Evolutionary conservation across 2,113 vertebrate species (phyloP).

Genomic region (Menura novaehollandiae): DNA sequence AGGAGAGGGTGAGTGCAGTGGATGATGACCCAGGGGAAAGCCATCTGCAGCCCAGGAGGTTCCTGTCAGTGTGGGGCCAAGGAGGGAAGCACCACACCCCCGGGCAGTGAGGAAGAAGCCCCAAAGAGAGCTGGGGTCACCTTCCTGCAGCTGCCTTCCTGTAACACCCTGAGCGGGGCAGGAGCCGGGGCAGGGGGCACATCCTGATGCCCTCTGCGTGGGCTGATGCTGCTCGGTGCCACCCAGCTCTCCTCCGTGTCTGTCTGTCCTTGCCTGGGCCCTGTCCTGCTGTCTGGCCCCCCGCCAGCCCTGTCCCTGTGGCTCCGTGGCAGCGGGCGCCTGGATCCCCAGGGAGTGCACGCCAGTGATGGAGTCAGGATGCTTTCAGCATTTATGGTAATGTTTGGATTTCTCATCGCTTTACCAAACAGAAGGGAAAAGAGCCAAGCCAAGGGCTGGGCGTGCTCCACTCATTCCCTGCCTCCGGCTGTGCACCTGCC

Average conservation of each 20-base stretch:
- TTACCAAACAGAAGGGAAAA: not conserved
- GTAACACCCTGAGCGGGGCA: not conserved
- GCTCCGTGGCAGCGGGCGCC: not conserved
- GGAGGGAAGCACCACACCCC: not conserved
- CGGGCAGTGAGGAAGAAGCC: not conserved
- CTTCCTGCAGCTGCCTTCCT: not conserved
- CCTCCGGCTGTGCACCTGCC: not conserved
- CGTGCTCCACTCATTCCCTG: not conserved
- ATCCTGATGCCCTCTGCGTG: not conserved
- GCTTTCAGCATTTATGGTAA: slow-evolving; percentile 77
- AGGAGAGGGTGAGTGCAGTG: accelerated
- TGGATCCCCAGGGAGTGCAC: not conserved
- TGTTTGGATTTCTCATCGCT: slow-evolving; percentile 60
- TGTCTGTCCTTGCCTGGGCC: not conserved
- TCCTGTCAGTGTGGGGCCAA: accelerated
- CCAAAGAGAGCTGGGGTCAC: accelerated
- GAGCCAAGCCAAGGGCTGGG: not conserved
- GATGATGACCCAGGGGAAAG: not conserved
- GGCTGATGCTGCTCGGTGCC: not conserved
- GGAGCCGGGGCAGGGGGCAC: not conserved
- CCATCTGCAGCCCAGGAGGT: not conserved
- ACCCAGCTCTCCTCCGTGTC: not conserved
- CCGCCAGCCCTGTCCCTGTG: not conserved
- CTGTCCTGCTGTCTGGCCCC: not conserved
- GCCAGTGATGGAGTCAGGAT: not conserved